Base-by-base conservation (phyloP, 2,797 vertebrate species). In the Channa striata region DNA sequence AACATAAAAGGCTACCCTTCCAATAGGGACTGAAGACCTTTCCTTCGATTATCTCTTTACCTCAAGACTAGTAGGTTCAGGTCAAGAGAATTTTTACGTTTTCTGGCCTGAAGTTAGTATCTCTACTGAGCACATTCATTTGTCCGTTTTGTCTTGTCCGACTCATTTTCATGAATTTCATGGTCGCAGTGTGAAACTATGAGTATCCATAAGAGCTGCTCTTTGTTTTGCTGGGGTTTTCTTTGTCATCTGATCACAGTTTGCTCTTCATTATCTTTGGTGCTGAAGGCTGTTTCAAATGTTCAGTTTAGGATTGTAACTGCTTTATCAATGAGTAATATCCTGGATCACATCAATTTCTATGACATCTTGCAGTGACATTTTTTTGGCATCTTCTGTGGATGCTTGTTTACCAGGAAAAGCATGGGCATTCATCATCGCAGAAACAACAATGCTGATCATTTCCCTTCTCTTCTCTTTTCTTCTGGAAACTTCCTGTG, bases 1-100 rank as follows among this genome's bases (percentile, higher is more conserved):
- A 86, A 82, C 50, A 19, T 76, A 79, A 72, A 77, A n/a, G 74
- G 71, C 77, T 72, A 83, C 1, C 85, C 81, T 19, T 83, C 36
- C 4, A 30, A 19, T 8, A 82, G 50, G 5, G 1, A 3, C 33
- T 76, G 19, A 5, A 78, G 11, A 17, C 60, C 43, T 68, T 48
- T 70, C n/a, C 77, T 72, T 1, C 30, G 60, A 82, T 82, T 30
- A 77, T 47, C 1, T 63, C 54, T 61, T 76, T 83, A 25, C 33
- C 33, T 25, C 80, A 70, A 1, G 66, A 49, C 46, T 71, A 83
- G 56, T 56, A 85, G 2, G 74, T 87, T 1, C 4, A 25, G 59
- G 76, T 66, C 33, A 83, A 76, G 11, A 73, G 47, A 20, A 0
- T 21, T 64, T 61, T 46, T 12, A 87, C 71, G 7, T 71, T 43